Base-by-base conservation (phyloP, 2,888 invertebrate genomes). In the Muscina levida region DNA sequence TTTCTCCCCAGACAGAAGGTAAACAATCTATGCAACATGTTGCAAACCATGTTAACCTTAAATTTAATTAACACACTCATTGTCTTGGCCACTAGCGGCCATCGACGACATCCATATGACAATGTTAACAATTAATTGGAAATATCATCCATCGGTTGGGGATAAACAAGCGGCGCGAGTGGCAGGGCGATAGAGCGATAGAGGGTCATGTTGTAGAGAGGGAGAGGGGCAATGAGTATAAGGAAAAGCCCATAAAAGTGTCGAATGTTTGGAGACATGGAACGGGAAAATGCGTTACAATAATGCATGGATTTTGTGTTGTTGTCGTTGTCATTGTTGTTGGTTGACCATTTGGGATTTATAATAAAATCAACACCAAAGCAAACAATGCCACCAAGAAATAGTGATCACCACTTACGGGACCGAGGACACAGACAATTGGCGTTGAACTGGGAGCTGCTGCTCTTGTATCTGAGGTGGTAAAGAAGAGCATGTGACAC, bases 401-500 rank as follows among this genome's bases (percentile, higher is more conserved):
- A 37, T 44, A 70, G 13, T 44, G 37, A 31, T 4, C 51, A 51
- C 51, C 51, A 51, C 22, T 19, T 5, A 3, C 31, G 8, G 4
- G 8, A 31, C 31, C 3, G 31, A 31, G 31, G 31, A 31, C 31
- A 31, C 8, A 5, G 31, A 31, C n/a, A 8, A 46, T n/a, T n/a
- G 10, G 10, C 8, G 53, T 22, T 24, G 13, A 53, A 24, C 24
- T 24, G 17, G 11, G 46, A 31, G 46, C n/a, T 2, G 48, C 48
- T 46, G 17, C 31, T 74, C 56, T 13, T 39, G 67, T n/a, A n/a
- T n/a, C 59, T 68, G 74, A 75, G 68, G 74, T 77, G 81, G 72
- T 75, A 74, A 19, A 59, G 74, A 75, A 74, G 77, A 81, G 74
- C 74, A 81, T 81, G 74, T 81, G 81, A 81, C 81, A 81, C 81